These are phyloP conservation scores for Coendou prehensilis DNA, from an alignment of 2,797 vertebrate species.

Conservation along the genomic window DNA sequence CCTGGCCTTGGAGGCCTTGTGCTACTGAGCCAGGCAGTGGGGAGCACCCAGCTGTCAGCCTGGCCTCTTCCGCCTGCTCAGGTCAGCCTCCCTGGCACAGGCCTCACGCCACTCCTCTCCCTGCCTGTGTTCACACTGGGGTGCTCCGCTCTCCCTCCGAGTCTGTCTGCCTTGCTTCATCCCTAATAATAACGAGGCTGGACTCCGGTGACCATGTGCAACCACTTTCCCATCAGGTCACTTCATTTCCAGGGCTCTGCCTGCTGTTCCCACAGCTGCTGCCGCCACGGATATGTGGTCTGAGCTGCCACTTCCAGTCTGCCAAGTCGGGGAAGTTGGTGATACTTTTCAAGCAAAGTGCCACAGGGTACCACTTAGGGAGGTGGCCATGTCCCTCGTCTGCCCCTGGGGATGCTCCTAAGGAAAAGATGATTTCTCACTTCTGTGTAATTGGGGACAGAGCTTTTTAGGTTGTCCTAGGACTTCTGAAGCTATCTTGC, in stretches of 20 bases:
- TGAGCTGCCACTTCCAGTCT: constrained; percentile 40
- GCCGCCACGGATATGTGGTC: not conserved
- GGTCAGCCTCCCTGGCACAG: not conserved
- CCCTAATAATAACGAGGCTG: constrained; percentile 53
- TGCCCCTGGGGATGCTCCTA: not conserved
- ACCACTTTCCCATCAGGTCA: constrained; percentile 13
- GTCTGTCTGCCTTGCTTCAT: constrained; percentile 27
- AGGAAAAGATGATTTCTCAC: not conserved
- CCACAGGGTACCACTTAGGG: not conserved
- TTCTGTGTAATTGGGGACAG: not conserved
- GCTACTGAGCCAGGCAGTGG: not conserved
- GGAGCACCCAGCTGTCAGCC: not conserved
- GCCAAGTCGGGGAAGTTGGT: not conserved
- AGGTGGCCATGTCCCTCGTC: not conserved
- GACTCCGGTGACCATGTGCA: constrained; percentile 45
- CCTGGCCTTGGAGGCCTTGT: not conserved
- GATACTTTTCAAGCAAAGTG: constrained; percentile 50
- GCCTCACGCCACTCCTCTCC: not conserved
- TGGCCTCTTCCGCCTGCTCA: not conserved
- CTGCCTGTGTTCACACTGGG: not conserved
- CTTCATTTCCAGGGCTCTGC: constrained; percentile 43
- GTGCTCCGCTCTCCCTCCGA: not conserved
- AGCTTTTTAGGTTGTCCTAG: not conserved
- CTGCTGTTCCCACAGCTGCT: constrained; percentile 77
- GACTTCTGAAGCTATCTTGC: not conserved